Conservation (phyloP, 2,797 vertebrate genomes). For the Tragelaphus oryx region DNA sequence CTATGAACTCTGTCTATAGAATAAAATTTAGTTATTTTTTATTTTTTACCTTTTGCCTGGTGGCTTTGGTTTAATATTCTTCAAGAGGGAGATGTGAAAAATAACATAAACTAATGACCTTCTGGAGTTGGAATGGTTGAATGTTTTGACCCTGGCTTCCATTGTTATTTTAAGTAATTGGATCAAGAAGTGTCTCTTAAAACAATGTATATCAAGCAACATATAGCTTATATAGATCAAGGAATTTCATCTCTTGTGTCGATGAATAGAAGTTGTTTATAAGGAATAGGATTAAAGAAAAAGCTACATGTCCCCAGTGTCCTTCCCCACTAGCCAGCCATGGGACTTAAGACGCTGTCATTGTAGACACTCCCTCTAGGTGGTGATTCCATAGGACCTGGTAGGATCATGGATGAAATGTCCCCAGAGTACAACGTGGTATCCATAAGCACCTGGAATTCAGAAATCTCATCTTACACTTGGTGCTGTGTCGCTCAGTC, state of each 20-base stretch:
- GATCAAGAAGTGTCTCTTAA: background rate
- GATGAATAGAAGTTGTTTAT: background rate
- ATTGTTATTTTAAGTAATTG: background rate
- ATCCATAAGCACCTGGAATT: background rate
- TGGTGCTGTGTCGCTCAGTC: background rate
- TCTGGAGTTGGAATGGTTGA: background rate
- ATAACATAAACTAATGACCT: background rate
- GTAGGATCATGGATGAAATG: background rate
- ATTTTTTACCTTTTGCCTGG: background rate
- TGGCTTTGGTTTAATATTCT: constrained; percentile 7
- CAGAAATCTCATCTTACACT: background rate
- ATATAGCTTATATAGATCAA: background rate
- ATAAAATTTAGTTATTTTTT: background rate
- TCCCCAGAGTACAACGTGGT: background rate
- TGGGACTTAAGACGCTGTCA: background rate
- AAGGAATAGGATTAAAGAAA: background rate
- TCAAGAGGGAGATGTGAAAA: background rate
- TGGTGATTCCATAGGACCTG: background rate
- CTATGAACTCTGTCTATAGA: background rate
- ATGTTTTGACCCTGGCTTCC: background rate
- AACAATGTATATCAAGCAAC: background rate
- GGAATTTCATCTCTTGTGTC: background rate
- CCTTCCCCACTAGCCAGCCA: background rate
- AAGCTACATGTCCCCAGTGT: background rate
- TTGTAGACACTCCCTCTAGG: background rate